phyloP scores from a whole-genome alignment of 2,888 invertebrate genomes.

The Criorhina ranunculi region DNA sequence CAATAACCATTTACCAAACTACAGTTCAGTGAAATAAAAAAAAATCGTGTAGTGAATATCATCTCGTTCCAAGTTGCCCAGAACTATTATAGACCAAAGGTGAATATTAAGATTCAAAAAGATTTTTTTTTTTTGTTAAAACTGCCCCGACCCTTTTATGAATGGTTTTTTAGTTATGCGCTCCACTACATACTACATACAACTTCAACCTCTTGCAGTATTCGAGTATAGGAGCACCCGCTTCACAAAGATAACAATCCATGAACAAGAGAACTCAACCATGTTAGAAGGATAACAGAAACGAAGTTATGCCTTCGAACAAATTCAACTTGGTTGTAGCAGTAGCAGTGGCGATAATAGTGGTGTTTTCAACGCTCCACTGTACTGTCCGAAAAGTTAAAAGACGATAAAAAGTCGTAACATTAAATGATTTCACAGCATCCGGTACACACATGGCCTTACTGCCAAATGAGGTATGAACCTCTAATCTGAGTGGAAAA shows the following conservation, averaged over 20 bases:
- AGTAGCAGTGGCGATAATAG: neutral
- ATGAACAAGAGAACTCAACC: constrained; percentile 37
- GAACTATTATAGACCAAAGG: neutral
- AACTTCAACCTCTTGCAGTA: neutral
- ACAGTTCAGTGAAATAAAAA: too few relatives aligned
- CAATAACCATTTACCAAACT: too few relatives aligned
- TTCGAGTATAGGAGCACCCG: neutral
- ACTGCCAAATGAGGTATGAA: neutral
- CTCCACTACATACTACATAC: neutral
- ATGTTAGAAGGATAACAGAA: constrained; percentile 26
- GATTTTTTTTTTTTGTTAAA: neutral
- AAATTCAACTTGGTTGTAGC: neutral
- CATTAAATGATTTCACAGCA: constrained; percentile 52
- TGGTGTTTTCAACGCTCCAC: constrained; percentile 6
- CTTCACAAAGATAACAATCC: constrained; percentile 27
- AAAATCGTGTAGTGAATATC: too few relatives aligned
- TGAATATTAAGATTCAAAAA: neutral
- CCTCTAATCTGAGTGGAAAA: neutral
- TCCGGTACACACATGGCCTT: constrained; percentile 1
- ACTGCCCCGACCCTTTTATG: neutral
- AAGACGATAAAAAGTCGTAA: constrained; percentile 50
- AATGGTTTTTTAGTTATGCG: neutral
- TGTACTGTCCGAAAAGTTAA: constrained; percentile 5
- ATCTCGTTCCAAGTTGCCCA: too few relatives aligned
- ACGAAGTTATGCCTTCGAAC: neutral